Conservation (phyloP, 2,113 vertebrate genomes). For the Dermatemys mawii region DNA sequence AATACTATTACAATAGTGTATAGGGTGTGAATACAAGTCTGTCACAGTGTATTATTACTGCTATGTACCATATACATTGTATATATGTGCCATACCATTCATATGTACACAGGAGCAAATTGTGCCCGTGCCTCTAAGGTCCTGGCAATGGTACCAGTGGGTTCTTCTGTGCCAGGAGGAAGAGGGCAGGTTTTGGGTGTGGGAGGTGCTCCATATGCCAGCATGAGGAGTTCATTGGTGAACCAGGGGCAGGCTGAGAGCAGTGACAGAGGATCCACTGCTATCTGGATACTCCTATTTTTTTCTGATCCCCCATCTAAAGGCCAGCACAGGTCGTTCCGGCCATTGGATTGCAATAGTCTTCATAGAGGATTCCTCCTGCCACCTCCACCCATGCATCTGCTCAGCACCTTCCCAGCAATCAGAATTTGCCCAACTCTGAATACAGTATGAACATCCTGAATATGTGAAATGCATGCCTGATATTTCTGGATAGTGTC, state of each 20-base stretch:
- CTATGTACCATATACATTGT: neutral
- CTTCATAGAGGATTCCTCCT: neutral
- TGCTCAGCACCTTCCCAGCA: neutral
- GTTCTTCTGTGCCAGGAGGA: neutral
- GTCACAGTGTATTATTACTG: neutral
- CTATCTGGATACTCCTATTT: neutral
- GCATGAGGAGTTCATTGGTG: neutral
- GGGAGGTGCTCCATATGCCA: neutral
- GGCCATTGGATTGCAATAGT: neutral
- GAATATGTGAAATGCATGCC: neutral
- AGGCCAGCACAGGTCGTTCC: neutral
- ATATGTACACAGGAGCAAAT: neutral
- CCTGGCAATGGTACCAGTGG: neutral
- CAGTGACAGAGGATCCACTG: neutral
- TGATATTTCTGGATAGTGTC: neutral
- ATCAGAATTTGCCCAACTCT: neutral
- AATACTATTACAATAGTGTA: neutral
- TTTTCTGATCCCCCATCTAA: neutral
- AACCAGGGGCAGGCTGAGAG: neutral
- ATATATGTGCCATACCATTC: neutral
- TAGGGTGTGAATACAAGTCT: neutral
- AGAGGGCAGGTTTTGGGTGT: neutral
- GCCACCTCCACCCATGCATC: neutral
- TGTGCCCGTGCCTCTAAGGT: neutral
- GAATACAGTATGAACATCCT: neutral